These are phyloP conservation scores for Barypeithes pellucidus DNA, from an alignment of 2,888 invertebrate species.

Conservation along the genomic window DNA sequence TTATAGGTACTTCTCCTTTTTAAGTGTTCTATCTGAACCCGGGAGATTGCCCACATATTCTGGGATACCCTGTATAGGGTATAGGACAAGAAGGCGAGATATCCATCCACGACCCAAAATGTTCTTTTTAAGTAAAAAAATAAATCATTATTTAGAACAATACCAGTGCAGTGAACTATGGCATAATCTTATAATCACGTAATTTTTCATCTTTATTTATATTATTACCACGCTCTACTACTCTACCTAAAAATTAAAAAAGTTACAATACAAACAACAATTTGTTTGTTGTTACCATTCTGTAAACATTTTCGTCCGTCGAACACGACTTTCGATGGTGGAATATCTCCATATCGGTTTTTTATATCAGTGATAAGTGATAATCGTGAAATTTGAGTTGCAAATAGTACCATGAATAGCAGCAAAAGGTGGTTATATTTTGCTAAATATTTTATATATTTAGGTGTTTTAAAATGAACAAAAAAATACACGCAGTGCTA, in stretches of 20 bases:
- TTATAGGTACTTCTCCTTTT: no score
- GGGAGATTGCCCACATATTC: no score
- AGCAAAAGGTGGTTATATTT: constrained; percentile 4
- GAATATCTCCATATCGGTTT: constrained; percentile 27
- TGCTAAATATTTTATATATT: not conserved
- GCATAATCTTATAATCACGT: not conserved
- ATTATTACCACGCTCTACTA: constrained; percentile 40
- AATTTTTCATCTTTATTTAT: constrained; percentile 20
- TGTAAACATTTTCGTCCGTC: constrained; percentile 20
- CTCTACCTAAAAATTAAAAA: constrained; percentile 29
- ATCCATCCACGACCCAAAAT: no score
- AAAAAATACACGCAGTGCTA: constrained; percentile 17
- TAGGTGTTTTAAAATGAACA: constrained; percentile 26
- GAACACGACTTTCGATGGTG: not conserved
- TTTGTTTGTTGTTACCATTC: constrained; percentile 29
- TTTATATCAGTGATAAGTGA: constrained; percentile 33
- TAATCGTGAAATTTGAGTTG: constrained; percentile 12
- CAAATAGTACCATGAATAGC: not conserved
- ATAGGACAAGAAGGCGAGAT: no score
- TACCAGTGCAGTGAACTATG: no score
- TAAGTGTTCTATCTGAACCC: no score
- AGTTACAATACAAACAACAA: constrained; percentile 27
- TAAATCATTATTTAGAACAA: no score
- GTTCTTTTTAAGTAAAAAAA: no score
- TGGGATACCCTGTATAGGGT: no score